Evolutionary conservation across 2,797 vertebrate species (phyloP).

Genomic region (Melanotaenia pygmaea): DNA sequence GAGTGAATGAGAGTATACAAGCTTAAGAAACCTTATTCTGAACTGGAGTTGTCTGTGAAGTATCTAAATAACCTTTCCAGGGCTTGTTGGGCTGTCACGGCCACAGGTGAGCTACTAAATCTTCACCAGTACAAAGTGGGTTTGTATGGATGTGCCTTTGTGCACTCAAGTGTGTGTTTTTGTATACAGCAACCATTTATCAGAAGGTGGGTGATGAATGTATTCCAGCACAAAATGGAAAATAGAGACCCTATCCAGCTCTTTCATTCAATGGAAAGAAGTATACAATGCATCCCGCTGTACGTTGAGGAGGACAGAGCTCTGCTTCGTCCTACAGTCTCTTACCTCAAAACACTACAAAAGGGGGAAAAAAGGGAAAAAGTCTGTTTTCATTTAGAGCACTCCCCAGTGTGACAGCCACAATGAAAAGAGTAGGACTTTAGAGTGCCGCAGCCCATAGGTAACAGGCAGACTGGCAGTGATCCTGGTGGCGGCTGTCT

Average conservation of each 20-base stretch:
- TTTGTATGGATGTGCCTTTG: slow-evolving; percentile 38
- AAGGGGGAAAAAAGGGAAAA: slow-evolving; percentile 44
- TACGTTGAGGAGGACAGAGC: slow-evolving; percentile 57
- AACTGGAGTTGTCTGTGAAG: slow-evolving; percentile 22
- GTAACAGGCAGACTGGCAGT: slow-evolving; percentile 73
- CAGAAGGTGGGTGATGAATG: slow-evolving; percentile 66
- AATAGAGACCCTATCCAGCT: slow-evolving; percentile 57
- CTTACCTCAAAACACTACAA: slow-evolving; percentile 43
- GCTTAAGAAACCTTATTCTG: background rate
- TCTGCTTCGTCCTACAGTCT: slow-evolving; percentile 57
- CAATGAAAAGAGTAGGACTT: slow-evolving; percentile 68
- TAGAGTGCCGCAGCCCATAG: slow-evolving; percentile 66
- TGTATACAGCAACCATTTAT: slow-evolving; percentile 63
- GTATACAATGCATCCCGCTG: slow-evolving; percentile 63
- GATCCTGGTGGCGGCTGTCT: slow-evolving; percentile 71
- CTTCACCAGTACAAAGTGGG: slow-evolving; percentile 28
- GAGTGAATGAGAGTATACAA: slow-evolving; percentile 1
- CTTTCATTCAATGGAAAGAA: slow-evolving; percentile 63
- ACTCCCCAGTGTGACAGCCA: slow-evolving; percentile 67
- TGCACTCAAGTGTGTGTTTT: slow-evolving; percentile 45
- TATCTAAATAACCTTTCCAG: slow-evolving; percentile 13
- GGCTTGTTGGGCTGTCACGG: background rate
- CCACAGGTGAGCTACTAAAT: slow-evolving; percentile 45
- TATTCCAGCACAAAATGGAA: slow-evolving; percentile 46
- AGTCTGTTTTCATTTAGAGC: slow-evolving; percentile 76